Evolutionary conservation across 1,140 invertebrate genomes (phyloP), one percentile per base, ranked within the genome.

Genomic region (Orchesella cincta): DNA sequence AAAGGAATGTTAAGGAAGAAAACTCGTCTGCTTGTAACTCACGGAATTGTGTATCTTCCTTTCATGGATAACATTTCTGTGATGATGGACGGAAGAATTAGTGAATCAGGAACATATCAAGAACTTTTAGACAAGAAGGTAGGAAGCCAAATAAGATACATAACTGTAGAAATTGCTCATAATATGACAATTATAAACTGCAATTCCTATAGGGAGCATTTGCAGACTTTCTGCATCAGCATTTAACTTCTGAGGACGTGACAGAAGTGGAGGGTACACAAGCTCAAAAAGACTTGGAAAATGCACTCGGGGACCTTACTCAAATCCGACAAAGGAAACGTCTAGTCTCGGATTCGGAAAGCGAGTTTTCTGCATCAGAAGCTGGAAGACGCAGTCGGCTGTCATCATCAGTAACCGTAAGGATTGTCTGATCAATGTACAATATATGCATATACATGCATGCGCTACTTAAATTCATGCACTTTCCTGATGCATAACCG

Each of bases 21-120:
- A 85, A 88, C 87, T 20, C 78, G 87, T 36, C 62, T 88, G 20
- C 79, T 88, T 28, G 87, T 88, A 16, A 88, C 87, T 2, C 87
- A 88, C 82, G 86, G 86, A 31, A 85, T 88, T 18, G 84, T 85
- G 20, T 87, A 85, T 74, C 81, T 89, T 51, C 85, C 86, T 1
- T 80, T 88, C 80, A 85, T 87, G 8, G 87, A 89, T 81, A 76
- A 85, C 18, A 88, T 89, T 57, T 79, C 88, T 28, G 86, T 88
- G 0, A 75, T 89, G 39, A 85, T 85, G 39, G 83, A 88, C 79
- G 88, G 87, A n/a, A 71, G 83, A 52, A 82, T 88, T 3, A 84
- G 85, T 34, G 87, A 88, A 80, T 80, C 81, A 20, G 87, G 87
- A n/a, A 84, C 85, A 1, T 88, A 85, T 76, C 76, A 84, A 70